These are phyloP conservation scores for Sparidentex hasta DNA, from an alignment of 2,797 vertebrate species.

Conservation along the genomic window DNA sequence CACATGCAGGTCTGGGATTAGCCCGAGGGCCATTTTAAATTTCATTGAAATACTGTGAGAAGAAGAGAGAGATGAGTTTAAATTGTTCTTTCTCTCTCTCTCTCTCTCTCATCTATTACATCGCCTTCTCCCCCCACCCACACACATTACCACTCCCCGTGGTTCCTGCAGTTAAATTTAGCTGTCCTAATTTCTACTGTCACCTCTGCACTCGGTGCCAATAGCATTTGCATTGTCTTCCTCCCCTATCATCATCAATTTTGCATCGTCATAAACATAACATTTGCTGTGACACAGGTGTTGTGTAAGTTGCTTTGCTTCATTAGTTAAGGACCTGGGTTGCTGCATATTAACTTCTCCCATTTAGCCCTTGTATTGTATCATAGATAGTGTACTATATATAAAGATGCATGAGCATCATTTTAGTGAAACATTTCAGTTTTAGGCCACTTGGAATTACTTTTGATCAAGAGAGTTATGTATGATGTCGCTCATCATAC, in stretches of 20 bases:
- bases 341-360: constrained; percentile 6
- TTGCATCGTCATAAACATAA: not conserved
- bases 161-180: constrained; percentile 60
- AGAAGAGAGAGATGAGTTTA: constrained; percentile 12
- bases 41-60: constrained; percentile 34
- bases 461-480: not conserved
- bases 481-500: not conserved
- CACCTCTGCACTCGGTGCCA: constrained; percentile 29
- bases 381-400: not conserved
- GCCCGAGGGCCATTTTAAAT: constrained; percentile 30
- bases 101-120: not conserved
- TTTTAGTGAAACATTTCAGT: not conserved
- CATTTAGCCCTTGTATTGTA: constrained; percentile 4
- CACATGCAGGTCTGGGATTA: constrained; percentile 24
- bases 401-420: not conserved
- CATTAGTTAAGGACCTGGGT: constrained; percentile 17
- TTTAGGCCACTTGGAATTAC: not conserved
- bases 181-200: constrained; percentile 56
- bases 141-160: constrained; percentile 14
- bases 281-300: not conserved
- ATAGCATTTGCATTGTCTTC: constrained; percentile 26
- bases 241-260: not conserved
- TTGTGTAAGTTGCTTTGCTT: not conserved
- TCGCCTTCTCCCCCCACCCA: not conserved
- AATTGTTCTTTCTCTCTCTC: not conserved